These are phyloP conservation scores for Echinops telfairi DNA, from an alignment of 2,113 vertebrate genomes.

Conservation along the genomic window DNA sequence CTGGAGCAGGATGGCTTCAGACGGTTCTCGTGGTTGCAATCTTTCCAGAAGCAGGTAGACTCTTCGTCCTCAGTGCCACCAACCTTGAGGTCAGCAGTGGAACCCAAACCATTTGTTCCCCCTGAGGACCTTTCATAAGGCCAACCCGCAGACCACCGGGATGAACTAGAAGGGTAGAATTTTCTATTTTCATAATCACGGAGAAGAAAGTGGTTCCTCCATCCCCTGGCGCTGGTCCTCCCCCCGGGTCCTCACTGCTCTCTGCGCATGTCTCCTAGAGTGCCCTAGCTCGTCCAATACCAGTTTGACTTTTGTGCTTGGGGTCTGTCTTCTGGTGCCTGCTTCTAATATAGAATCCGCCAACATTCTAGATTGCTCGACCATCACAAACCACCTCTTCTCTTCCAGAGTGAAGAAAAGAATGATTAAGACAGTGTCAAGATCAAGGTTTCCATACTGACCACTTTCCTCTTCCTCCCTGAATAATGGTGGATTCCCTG, in stretches of 20 bases:
- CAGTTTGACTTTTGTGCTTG: not conserved
- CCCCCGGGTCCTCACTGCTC: no score
- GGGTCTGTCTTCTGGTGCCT: constrained; percentile 13
- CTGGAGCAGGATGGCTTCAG: not conserved
- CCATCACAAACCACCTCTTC: constrained; percentile 57
- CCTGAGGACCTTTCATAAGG: not conserved
- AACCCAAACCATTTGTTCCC: not conserved
- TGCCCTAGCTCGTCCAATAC: not conserved
- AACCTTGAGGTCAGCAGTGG: not conserved
- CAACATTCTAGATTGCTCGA: constrained; percentile 70
- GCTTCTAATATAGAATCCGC: constrained; percentile 33
- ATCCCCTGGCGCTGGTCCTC: no score
- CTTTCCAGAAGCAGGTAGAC: not conserved
- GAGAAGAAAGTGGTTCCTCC: not conserved
- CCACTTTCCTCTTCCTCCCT: not conserved
- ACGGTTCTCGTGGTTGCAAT: not conserved
- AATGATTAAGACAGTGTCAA: constrained; percentile 34
- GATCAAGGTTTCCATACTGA: constrained; percentile 32
- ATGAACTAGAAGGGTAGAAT: not conserved
- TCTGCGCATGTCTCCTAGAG: not conserved
- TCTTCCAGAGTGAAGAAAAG: constrained; percentile 54
- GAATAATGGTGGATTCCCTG: not conserved
- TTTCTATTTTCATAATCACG: not conserved
- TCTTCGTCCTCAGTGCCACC: not conserved
- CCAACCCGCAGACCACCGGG: not conserved